Evolutionary conservation across 2,888 invertebrate genomes (phyloP), one percentile per base, ranked within the genome.

Genomic region (Phorcus lineatus): DNA sequence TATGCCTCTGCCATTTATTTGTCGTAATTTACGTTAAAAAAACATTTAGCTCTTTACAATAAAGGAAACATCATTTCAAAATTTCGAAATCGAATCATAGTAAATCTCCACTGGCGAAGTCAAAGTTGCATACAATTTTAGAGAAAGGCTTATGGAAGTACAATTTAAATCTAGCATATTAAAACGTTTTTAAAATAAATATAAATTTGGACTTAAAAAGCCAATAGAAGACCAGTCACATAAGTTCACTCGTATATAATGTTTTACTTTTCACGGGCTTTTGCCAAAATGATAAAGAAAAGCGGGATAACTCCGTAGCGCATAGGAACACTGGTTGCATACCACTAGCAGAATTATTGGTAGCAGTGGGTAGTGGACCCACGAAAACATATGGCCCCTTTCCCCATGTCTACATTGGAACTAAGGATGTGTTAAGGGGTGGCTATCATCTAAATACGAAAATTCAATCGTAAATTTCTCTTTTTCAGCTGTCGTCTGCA

Each of bases 401-500:
- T 76, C 54, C 76, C 76, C 76, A 76, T 55, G 76, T 55, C 76
- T 13, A 55, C 53, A 24, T 76, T 36, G 31, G 31, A 76, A 76
- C 55, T 31, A 53, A 28, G 31, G 76, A 55, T 54, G 55, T 53
- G 54, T 76, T 28, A 55, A 28, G 36, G 54, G 54, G 28, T 55
- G 54, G 31, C 76, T 76, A 13, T 17, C 28, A 36, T 28, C n/a
- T 4, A 67, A 67, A 28, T 16, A 2, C 22, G 67, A 67, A 24
- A 28, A 31, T 53, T 76, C 28, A 76, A 54, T 36, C n/a, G 24
- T 36, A 54, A 54, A 31, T 55, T 17, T 76, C 55, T 28, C n/a
- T 36, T 31, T 76, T 88, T 78, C 86, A 92, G 92, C 90, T 28
- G 85, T 85, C 28, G 70, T 83, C 1, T 80, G 88, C 17, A 90